A percentile compares a stretch with the other conserved stretches of the same genome.
phyloP scores from a whole-genome alignment of 2,888 invertebrate species.

The Eulithis prunata region DNA sequence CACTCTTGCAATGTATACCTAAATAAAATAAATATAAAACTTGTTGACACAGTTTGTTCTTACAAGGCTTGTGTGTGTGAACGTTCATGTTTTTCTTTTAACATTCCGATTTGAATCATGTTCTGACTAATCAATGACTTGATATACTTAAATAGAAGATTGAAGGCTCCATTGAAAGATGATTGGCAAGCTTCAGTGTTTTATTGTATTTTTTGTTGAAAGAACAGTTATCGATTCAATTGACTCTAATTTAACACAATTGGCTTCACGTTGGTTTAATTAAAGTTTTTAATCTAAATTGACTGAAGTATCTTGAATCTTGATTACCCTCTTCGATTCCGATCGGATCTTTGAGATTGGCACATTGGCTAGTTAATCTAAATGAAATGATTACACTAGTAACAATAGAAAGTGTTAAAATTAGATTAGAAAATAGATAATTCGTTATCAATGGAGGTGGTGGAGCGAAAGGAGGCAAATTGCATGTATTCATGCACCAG shows the following conservation, averaged over 20 bases:
- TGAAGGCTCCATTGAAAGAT: slow-evolving; percentile 27
- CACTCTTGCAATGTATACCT: slow-evolving; percentile 5
- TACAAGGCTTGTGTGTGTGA: slow-evolving; percentile 22
- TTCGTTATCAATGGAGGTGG: slow-evolving; percentile 40
- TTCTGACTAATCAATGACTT: slow-evolving; percentile 29
- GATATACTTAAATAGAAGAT: slow-evolving; percentile 22
- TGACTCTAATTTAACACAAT: slow-evolving; percentile 48
- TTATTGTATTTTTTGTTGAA: slow-evolving; percentile 25
- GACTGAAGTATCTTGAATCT: slow-evolving; percentile 23
- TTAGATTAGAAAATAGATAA: slow-evolving; percentile 34
- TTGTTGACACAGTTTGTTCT: slow-evolving; percentile 39
- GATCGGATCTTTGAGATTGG: neutral
- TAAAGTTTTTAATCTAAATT: slow-evolving; percentile 24
- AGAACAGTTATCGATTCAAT: slow-evolving; percentile 38
- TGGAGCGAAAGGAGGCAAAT: slow-evolving; percentile 49
- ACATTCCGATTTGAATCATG: slow-evolving; percentile 35
- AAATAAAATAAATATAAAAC: slow-evolving; percentile 23
- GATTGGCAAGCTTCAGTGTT: slow-evolving; percentile 23
- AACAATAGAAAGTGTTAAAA: slow-evolving; percentile 36
- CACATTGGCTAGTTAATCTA: neutral
- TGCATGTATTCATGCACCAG: slow-evolving; percentile 59
- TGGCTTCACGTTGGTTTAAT: slow-evolving; percentile 29
- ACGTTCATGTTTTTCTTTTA: slow-evolving; percentile 26
- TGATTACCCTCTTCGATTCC: neutral
- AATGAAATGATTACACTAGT: neutral